Evolutionary conservation across 2,113 vertebrate species (phyloP), one percentile per base, ranked within the genome.

Genomic region (Reinhardtius hippoglossoides): DNA sequence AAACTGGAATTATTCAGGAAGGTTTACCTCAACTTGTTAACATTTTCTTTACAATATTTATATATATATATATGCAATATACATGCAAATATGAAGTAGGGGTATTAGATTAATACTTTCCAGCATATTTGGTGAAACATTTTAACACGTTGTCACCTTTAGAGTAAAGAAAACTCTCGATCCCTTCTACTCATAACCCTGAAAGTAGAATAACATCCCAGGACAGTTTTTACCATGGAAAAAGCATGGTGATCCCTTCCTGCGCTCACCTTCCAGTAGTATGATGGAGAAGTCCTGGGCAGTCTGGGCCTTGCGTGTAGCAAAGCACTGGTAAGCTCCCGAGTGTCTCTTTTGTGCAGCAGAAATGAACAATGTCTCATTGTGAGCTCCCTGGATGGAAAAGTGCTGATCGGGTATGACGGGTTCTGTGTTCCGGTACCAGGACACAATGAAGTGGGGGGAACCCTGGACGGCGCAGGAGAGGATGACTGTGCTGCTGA

Each of bases 281-380:
- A 99, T 97, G 90, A 98, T 95, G 85, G 98, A 97, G 74, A 98
- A 99, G 88, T 99, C 97, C 91, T 99, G 98, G 20, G 97, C 96
- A 0, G 97, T 99, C 91, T 99, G 97, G 74, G 93, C 90, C 86
- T 97, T 98, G 79, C 97, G 96, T 0, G 95, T 97, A 75, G 98
- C 98, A 2, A 99, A 99, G 92, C 98, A 99, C 93, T 99, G 98
- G 83, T 99, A 99, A 58, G 97, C 97, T 0, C 98, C 98, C 0
- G 97, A 99, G 89, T 99, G 97, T 93, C 96, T 97, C 92, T 98
- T 99, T 90, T 98, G 97, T 3, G 98, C 98, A 0, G 97, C 96
- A 0, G 95, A 96, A 91, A 99, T 99, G 82, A 99, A 97, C 7
- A 99, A 94, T 0, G 97, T 99, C 92, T 99, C 97, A 9, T 98